These are phyloP conservation scores for Penaeus monodon DNA, from an alignment of 2,888 invertebrate species.

Conservation along the genomic window DNA sequence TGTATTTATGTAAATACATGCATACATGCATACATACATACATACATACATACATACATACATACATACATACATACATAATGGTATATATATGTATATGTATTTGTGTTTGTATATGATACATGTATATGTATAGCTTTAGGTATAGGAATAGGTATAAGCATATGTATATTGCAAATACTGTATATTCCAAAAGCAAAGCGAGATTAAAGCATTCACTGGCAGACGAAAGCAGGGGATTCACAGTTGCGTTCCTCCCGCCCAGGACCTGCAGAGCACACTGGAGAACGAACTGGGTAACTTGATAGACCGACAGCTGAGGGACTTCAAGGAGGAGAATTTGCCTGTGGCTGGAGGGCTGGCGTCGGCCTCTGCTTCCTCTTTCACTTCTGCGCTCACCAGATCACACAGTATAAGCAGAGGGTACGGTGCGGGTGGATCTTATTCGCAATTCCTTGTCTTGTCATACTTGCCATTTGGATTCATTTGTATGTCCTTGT, in stretches of 20 bases:
- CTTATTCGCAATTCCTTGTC: too few relatives aligned
- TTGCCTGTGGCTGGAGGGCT: not conserved
- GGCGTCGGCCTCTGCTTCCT: not conserved
- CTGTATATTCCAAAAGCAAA: too few relatives aligned
- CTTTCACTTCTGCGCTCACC: not conserved
- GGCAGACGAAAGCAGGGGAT: not conserved
- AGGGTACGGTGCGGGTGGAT: not conserved
- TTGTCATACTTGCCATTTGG: too few relatives aligned
- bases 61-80: too few relatives aligned
- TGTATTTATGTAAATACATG: too few relatives aligned
- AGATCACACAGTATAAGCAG: not conserved
- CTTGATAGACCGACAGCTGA: not conserved
- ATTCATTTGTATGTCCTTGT: too few relatives aligned
- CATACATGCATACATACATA: not conserved
- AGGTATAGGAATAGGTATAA: too few relatives aligned
- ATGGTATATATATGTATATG: too few relatives aligned
- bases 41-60: not conserved
- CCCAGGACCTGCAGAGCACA: not conserved
- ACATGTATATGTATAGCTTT: too few relatives aligned
- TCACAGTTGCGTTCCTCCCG: not conserved
- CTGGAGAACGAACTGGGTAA: not conserved
- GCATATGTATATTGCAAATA: too few relatives aligned
- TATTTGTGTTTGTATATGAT: too few relatives aligned
- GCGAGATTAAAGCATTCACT: too few relatives aligned
- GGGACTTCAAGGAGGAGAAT: conserved; percentile 1